These are phyloP conservation scores for Diarsia rubi DNA, from an alignment of 2,888 invertebrate species.

Conservation along the genomic window DNA sequence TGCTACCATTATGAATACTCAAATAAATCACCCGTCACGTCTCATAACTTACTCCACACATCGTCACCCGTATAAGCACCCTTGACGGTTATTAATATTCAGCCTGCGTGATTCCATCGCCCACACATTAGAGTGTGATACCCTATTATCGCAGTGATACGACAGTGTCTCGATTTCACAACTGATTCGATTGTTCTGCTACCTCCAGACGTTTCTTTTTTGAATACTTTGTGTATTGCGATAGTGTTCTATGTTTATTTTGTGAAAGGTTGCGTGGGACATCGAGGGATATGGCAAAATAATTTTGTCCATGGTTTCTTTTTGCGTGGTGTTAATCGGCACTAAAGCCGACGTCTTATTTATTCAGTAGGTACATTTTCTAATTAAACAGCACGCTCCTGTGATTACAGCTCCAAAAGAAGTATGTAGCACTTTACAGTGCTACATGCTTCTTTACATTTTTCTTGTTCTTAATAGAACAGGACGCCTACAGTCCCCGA, in stretches of 20 bases:
- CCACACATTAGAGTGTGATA: slow-evolving; percentile 70
- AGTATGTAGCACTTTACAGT: background rate
- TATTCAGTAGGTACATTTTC: background rate
- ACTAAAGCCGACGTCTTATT: background rate
- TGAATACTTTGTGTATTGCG: slow-evolving; percentile 3
- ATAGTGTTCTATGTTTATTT: background rate
- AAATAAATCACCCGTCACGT: slow-evolving; percentile 14
- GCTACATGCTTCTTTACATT: too few relatives aligned
- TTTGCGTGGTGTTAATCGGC: background rate
- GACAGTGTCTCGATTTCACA: slow-evolving; percentile 55
- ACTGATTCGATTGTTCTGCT: slow-evolving; percentile 51
- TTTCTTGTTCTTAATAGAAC: too few relatives aligned
- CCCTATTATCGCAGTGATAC: slow-evolving; percentile 43
- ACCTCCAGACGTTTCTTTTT: slow-evolving; percentile 46
- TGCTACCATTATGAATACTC: background rate
- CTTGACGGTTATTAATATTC: slow-evolving; percentile 81
- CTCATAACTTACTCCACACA: slow-evolving; percentile 35
- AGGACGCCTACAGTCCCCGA: too few relatives aligned
- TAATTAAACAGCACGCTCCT: background rate
- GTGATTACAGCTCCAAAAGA: background rate
- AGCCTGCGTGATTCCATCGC: slow-evolving; percentile 70
- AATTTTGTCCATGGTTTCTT: background rate
- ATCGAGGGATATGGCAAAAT: background rate
- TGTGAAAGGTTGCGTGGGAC: background rate
- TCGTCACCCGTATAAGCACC: slow-evolving; percentile 55